Conservation (phyloP, 2,113 vertebrate genomes). For the Zonotrichia leucophrys region DNA sequence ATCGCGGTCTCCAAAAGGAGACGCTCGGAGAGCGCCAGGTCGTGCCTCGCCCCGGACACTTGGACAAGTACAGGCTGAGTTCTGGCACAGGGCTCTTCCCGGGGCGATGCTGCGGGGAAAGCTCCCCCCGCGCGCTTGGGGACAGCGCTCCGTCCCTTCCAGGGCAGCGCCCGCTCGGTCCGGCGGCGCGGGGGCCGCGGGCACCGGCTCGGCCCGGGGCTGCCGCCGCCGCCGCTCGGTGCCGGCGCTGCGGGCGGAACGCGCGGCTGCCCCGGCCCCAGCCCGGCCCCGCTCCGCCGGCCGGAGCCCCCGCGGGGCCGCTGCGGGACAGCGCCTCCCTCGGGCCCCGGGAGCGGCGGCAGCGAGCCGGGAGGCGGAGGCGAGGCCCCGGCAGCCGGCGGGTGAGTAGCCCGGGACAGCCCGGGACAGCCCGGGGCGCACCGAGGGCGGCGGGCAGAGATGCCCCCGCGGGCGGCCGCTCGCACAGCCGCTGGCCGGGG, state of each 20-base stretch:
- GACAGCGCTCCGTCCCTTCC: neutral
- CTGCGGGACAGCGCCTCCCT: too few species aligned
- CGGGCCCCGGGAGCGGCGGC: too few species aligned
- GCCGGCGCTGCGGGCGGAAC: too few species aligned
- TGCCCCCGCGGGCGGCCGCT: neutral
- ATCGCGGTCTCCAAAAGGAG: neutral
- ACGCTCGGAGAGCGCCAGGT: neutral
- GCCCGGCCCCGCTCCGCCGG: too few species aligned
- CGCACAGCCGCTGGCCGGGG: neutral
- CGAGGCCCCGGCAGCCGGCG: too few species aligned
- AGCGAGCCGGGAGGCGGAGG: too few species aligned
- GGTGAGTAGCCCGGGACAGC: too few species aligned
- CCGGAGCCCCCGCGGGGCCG: too few species aligned
- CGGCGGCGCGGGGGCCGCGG: neutral
- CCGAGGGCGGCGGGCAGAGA: neutral
- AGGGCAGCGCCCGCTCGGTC: neutral
- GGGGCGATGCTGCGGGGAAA: fast-evolving
- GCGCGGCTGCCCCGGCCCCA: too few species aligned
- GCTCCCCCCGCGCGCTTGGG: fast-evolving
- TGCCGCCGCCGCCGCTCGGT: neutral
- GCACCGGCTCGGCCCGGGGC: neutral
- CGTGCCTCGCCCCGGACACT: neutral
- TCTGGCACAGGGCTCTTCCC: fast-evolving
- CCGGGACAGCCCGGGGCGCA: too few species aligned
- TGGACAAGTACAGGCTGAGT: fast-evolving